Evolutionary conservation across 1,140 invertebrate species (phyloP), one percentile per base, ranked within the genome.

Genomic region (Aphelinus certus): DNA sequence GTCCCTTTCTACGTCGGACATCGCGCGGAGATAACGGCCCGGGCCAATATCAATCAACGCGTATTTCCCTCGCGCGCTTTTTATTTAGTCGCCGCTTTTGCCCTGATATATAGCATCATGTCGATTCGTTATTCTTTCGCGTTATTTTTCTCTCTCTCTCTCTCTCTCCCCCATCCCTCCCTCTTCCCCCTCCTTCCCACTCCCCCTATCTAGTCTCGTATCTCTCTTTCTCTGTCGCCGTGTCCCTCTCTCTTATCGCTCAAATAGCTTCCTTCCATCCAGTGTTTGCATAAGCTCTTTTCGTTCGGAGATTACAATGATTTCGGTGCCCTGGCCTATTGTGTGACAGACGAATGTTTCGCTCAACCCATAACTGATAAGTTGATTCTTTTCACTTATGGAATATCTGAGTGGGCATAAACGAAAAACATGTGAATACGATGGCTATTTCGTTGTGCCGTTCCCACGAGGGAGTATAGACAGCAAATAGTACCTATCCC

Each of bases 21-120:
- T 63, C 57, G 49, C 60, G 66, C 26, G 0, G 45, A 70, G 73
- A 75, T 75, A 75, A 75, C 66, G 48, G 70, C 49, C 65, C 46
- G 57, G 46, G 69, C 55, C 73, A 66, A 75, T 71, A 75, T 75
- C 62, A 75, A 75, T 75, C 73, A 71, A 71, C 68, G 62, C n/a
- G 55, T 3, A 51, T 65, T 69, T 62, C 7, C 51, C 46, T 45
- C n/a, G 3, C 57, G 6, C 46, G 6, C 45, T 74, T 69, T 74
- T 69, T 74, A 74, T 68, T 69, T 63, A 47, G 57, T 68, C 58
- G 56, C 72, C 26, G 26, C 26, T 26, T 26, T 26, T 26, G 26
- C 26, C 26, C 26, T 47, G 51, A 69, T 68, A 74, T 69, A 63
- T 69, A 57, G 66, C 49, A 26, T 49, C 26, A 58, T 46, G 46